Evolutionary conservation across 2,113 vertebrate genomes (phyloP).

Genomic region (Calidris pygmaea): DNA sequence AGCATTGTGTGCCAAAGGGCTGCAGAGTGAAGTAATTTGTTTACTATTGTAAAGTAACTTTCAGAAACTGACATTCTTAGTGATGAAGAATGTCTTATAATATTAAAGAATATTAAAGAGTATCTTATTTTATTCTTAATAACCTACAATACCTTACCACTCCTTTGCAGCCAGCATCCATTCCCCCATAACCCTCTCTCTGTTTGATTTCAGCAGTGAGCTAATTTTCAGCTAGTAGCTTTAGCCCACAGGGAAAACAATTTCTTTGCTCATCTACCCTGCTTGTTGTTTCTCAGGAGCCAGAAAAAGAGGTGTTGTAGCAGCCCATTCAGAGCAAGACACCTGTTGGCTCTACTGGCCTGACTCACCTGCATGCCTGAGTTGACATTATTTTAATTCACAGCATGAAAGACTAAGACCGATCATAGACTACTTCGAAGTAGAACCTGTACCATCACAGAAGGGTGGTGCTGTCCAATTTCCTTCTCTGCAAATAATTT

Average conservation of each 20-base stretch:
- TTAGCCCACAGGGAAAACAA: not conserved
- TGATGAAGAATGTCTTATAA: not conserved
- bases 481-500: conserved; percentile 55
- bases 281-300: not conserved
- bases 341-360: not conserved
- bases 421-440: not conserved
- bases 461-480: conserved; percentile 20
- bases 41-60: not conserved
- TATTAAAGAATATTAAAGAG: not conserved
- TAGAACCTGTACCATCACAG: conserved; percentile 31
- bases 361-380: not conserved
- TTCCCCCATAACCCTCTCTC: not conserved
- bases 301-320: not conserved
- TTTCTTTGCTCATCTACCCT: not conserved
- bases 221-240: not conserved
- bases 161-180: not conserved
- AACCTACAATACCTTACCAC: not conserved
- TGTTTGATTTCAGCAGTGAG: not conserved
- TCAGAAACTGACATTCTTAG: not conserved
- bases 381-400: not conserved
- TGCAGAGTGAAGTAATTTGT: not conserved
- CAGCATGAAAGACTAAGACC: not conserved
- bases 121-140: not conserved
- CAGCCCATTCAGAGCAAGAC: not conserved
- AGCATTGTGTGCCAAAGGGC: not conserved